These are phyloP conservation scores for Falco columbarius DNA, from an alignment of 2,797 vertebrate species.

Conservation along the genomic window DNA sequence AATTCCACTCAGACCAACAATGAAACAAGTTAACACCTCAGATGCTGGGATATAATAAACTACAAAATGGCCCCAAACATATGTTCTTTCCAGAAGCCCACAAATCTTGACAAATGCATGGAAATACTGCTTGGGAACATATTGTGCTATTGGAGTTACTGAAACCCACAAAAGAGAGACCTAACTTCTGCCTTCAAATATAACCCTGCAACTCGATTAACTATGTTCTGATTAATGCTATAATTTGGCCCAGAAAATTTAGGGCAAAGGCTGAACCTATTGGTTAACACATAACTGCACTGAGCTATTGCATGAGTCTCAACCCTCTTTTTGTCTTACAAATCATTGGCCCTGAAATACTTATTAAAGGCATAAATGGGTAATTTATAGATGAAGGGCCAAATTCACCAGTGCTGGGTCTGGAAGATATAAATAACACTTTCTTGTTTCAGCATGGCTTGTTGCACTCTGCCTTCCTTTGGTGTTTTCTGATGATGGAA, in stretches of 20 bases:
- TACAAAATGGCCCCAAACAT: not conserved
- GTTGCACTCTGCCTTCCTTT: constrained; percentile 60
- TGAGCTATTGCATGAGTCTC: constrained; percentile 2
- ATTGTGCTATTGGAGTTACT: not conserved
- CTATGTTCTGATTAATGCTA: constrained; percentile 3
- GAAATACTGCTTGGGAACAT: not conserved
- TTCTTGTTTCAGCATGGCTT: constrained; percentile 48
- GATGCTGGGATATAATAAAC: not conserved
- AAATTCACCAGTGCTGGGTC: constrained; percentile 46
- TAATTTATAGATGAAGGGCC: constrained; percentile 67
- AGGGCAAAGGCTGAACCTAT: constrained; percentile 12
- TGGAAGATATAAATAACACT: constrained; percentile 63
- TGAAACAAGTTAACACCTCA: constrained; percentile 35
- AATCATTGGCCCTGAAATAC: constrained; percentile 60
- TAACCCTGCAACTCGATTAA: not conserved
- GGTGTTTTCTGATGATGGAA: constrained; percentile 61
- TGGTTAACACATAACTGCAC: constrained; percentile 27
- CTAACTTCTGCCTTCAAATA: not conserved
- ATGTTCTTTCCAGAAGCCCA: not conserved
- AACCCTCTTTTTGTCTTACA: constrained; percentile 30
- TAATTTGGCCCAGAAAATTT: constrained; percentile 35
- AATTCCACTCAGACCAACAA: not conserved
- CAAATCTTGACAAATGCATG: not conserved
- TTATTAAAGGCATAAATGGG: constrained; percentile 45
- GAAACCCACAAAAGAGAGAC: not conserved